A percentile compares a stretch with the other conserved stretches of the same genome.
phyloP scores from a whole-genome alignment of 2,113 vertebrate species.

The Corythaeola cristata region DNA sequence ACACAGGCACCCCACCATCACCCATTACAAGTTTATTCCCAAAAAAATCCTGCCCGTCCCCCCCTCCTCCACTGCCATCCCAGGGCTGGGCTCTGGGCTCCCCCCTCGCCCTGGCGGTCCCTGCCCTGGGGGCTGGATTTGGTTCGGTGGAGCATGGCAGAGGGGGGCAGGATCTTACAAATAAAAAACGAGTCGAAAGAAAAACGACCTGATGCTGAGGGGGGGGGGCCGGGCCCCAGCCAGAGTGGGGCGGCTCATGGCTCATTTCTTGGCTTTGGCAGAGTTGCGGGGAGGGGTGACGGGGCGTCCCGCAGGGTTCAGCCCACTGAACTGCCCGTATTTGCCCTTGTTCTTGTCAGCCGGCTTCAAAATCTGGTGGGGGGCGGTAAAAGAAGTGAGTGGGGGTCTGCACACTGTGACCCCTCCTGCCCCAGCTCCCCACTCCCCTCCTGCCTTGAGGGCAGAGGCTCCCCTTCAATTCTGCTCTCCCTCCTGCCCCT shows the following conservation, averaged over 20 bases:
- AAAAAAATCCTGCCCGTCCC: background rate
- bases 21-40: constrained; percentile 58
- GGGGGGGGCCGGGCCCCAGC: background rate
- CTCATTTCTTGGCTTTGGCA: constrained; percentile 96
- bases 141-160: background rate
- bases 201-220: constrained; percentile 11
- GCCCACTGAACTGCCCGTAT: constrained; percentile 86
- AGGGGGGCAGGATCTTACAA: background rate
- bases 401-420: too few relatives aligned
- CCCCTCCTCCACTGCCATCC: background rate
- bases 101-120: background rate
- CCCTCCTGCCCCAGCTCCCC: too few relatives aligned
- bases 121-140: background rate
- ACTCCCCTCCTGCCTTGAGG: too few relatives aligned
- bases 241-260: background rate
- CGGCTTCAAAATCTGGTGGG: constrained; percentile 89
- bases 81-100: constrained; percentile 23
- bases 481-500: too few relatives aligned
- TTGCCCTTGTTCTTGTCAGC: constrained; percentile 97
- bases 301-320: constrained; percentile 89
- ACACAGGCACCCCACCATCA: background rate
- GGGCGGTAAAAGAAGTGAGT: background rate
- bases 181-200: constrained; percentile 40
- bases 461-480: too few relatives aligned
- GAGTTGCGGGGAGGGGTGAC: constrained; percentile 94